phyloP scores from a whole-genome alignment of 1,140 invertebrate genomes.

The Cotesia typhae region DNA sequence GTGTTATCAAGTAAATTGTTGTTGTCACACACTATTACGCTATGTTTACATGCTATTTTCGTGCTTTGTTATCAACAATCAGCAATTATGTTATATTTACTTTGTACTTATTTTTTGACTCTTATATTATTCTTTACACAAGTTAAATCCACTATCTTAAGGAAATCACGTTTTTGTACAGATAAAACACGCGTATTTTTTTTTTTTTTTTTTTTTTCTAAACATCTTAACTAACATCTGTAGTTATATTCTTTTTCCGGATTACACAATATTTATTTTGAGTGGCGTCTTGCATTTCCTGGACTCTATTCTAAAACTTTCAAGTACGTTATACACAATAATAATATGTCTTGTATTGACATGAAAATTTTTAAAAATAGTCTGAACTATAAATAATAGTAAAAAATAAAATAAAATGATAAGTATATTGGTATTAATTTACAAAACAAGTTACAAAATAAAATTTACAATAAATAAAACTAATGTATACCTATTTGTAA shows the following conservation, averaged over 20 bases:
- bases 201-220: no score
- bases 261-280: background rate
- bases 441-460: no score
- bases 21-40: background rate
- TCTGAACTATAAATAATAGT: no score
- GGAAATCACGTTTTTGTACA: background rate
- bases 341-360: constrained; percentile 2
- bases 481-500: constrained; percentile 44
- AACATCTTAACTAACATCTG: background rate
- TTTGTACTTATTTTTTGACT: background rate
- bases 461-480: background rate
- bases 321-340: constrained; percentile 25
- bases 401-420: background rate
- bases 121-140: background rate
- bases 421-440: background rate
- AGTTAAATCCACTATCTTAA: constrained; percentile 13
- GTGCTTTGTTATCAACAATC: constrained; percentile 2
- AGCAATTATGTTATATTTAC: background rate
- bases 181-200: background rate
- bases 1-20: no score
- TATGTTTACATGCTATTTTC: constrained; percentile 30
- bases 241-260: constrained; percentile 3
- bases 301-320: background rate
- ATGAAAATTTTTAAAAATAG: no score
- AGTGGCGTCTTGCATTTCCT: constrained; percentile 4